A percentile compares a stretch with the other conserved stretches of the same genome.
Evolutionary conservation across 2,888 invertebrate genomes (phyloP).

Genomic region (Sarcophaga carnaria): DNA sequence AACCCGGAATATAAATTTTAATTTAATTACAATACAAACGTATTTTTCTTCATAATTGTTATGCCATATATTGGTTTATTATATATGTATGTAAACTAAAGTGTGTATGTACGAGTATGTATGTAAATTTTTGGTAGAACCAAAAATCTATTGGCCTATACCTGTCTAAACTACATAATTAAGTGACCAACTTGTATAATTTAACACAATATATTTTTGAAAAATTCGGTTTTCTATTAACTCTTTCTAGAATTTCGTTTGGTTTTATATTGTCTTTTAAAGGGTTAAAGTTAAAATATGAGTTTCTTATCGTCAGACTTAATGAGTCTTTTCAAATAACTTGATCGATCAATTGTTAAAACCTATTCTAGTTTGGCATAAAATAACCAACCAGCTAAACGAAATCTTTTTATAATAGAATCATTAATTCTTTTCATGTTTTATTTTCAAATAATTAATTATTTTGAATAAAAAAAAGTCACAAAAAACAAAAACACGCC

Average conservation of each 20-base stretch:
- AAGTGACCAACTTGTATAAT: neutral
- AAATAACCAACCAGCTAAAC: constrained; percentile 35
- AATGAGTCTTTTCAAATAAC: constrained; percentile 26
- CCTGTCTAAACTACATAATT: constrained; percentile 57
- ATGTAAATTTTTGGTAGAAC: constrained; percentile 14
- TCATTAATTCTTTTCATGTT: constrained; percentile 17
- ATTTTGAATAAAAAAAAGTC: constrained; percentile 2
- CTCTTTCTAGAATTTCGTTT: neutral
- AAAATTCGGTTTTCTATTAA: neutral
- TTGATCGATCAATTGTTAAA: constrained; percentile 41
- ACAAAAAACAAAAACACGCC: neutral
- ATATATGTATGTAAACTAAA: neutral
- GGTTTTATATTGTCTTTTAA: neutral
- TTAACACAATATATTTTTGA: no score
- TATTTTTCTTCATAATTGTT: no score
- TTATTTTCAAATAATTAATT: neutral
- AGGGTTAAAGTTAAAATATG: neutral
- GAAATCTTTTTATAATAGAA: constrained; percentile 23
- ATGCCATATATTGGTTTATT: constrained; percentile 9
- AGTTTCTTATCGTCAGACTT: neutral
- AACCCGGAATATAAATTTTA: constrained; percentile 51
- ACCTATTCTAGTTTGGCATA: constrained; percentile 12
- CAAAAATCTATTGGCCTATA: constrained; percentile 13
- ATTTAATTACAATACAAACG: constrained; percentile 13
- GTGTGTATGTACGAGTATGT: neutral